Base-by-base conservation (phyloP, 92 coral and sea anemone genomes). In the Zoanthus gigantus region DNA sequence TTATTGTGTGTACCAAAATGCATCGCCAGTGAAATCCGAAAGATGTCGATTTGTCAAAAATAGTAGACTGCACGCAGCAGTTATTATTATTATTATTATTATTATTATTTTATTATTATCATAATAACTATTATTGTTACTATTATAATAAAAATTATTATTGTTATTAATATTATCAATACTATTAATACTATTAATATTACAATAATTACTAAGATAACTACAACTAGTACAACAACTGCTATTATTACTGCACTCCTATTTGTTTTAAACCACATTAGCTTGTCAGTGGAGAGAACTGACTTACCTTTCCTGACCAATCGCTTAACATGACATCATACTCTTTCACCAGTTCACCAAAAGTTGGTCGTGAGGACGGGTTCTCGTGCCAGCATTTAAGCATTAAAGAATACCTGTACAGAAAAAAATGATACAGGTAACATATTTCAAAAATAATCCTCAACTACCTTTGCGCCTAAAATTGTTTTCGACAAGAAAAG, bases 351-450 rank as follows among this genome's bases (percentile, higher is more conserved):
- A 97, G 89, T 72, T 94, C 91, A 61, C 83, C 17, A 52, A 97
- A 97, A 37, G 98, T 94, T 13, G 99, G 99, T 47, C 99, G 91
- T 60, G 89, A 90, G 4, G 71, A 47, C 15, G 99, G 99, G 9
- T 91, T 89, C 72, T 97, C 99, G 65, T 87, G 87, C 99, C 99
- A 97, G 72, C 99, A 97, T 28, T 87, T 91, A 67, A 80, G 79
- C 99, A 97, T 97, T 29, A 92, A 84, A 9, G 92, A 84, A 37
- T 97, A 89, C 92, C 99, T 97, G 65, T 6, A 53, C 52, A 16
- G 37, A 53, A 18, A 53, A 2, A 69, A 31, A 7, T 1, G 3
- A 14, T 16, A 0, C 30, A 2, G 6, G 18, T 60, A 14, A 60
- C 7, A 15, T 6, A 60, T 7, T 57, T 47, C 67, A 63, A 63